Percentiles rank a stretch among this genome's conserved stretches.
phyloP scores from a whole-genome alignment of 1,140 invertebrate genomes.

The Zaprionus kolodkinae region DNA sequence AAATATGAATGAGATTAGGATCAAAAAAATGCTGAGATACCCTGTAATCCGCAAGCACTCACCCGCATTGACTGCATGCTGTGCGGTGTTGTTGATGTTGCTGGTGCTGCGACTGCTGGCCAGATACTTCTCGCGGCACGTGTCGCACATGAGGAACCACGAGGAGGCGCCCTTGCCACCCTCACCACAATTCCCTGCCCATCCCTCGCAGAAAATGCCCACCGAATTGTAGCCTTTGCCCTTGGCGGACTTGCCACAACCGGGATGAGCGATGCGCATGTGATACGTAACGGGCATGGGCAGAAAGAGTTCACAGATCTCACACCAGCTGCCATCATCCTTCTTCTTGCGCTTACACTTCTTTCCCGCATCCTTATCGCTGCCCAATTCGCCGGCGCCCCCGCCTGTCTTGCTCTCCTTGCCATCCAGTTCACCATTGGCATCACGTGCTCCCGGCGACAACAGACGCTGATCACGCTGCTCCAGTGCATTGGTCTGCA shows the following conservation, averaged over 20 bases:
- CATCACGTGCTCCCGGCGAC: conserved; percentile 54
- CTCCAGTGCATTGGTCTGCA: conserved; percentile 79
- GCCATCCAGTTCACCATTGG: conserved; percentile 58
- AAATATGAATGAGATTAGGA: conserved; percentile 11
- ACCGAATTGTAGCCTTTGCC: conserved; percentile 94
- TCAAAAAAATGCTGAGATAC: background rate
- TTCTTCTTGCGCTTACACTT: conserved; percentile 86
- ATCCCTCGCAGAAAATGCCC: conserved; percentile 93
- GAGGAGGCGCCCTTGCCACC: conserved; percentile 91
- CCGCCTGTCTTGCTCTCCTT: conserved; percentile 76
- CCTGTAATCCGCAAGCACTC: conserved; percentile 8
- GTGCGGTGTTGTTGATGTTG: conserved; percentile 68
- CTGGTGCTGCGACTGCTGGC: conserved; percentile 85
- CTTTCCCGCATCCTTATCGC: conserved; percentile 85
- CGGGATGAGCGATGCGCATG: conserved; percentile 94
- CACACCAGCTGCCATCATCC: conserved; percentile 87
- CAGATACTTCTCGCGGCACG: conserved; percentile 93
- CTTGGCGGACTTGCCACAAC: conserved; percentile 93
- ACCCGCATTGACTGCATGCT: conserved; percentile 46
- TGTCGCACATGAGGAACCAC: conserved; percentile 97
- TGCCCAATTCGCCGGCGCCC: conserved; percentile 11
- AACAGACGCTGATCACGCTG: conserved; percentile 60
- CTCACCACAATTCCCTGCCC: conserved; percentile 95
- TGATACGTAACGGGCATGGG: conserved; percentile 93
- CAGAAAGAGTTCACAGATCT: conserved; percentile 92